phyloP scores from a whole-genome alignment of 2,888 invertebrate species.

The Tenthredo notha region DNA sequence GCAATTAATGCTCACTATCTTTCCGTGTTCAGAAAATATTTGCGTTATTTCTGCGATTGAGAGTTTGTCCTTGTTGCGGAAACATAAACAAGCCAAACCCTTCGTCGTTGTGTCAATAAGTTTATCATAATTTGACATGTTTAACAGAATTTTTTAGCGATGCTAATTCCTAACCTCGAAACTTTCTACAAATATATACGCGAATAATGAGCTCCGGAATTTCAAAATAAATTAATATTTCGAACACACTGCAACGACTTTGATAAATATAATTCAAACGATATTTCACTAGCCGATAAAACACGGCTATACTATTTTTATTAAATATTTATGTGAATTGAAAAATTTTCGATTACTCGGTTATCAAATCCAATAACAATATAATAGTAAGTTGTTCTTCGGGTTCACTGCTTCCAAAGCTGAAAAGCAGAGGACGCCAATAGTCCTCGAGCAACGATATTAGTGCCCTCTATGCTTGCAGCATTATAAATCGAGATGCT shows the following conservation, averaged over 20 bases:
- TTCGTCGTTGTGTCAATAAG: background rate
- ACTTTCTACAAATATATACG: background rate
- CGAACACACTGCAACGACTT: background rate
- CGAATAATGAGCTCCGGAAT: background rate
- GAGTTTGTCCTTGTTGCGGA: conserved; percentile 3
- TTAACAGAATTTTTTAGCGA: background rate
- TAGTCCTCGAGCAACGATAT: background rate
- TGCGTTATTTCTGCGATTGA: background rate
- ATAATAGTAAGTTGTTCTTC: too few species aligned
- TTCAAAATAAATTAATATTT: background rate
- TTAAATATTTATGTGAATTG: background rate
- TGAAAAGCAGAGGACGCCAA: background rate
- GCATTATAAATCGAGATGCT: background rate
- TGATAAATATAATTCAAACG: background rate
- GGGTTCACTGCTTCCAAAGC: too few species aligned
- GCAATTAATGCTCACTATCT: background rate
- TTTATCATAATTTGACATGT: conserved; percentile 29
- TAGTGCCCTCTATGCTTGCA: background rate
- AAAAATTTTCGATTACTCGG: too few species aligned
- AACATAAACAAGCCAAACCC: conserved; percentile 26
- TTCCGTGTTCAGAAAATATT: conserved; percentile 36
- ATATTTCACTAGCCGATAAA: background rate
- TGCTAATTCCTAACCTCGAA: background rate
- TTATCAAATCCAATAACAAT: too few species aligned
- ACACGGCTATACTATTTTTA: background rate